phyloP scores from a whole-genome alignment of 2,888 invertebrate genomes.

The Zaprionus obscuricornis region DNA sequence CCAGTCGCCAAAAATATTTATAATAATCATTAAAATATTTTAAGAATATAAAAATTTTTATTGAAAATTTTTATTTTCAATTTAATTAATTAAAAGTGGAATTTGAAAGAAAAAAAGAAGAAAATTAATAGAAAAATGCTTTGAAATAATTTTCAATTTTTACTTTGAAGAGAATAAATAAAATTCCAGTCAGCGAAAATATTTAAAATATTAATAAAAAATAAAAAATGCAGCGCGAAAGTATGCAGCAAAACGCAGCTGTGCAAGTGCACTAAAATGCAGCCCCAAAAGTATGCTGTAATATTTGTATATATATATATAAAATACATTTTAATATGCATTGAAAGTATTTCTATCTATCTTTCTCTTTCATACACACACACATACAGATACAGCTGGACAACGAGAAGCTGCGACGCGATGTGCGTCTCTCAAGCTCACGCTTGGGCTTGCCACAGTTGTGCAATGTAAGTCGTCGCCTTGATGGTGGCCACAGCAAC shows the following conservation, averaged over 20 bases:
- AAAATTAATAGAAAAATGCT: too few species aligned
- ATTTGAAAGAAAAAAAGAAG: not conserved
- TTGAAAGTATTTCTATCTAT: not conserved
- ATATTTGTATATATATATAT: too few species aligned
- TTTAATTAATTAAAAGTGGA: too few species aligned
- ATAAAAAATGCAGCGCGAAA: constrained; percentile 2
- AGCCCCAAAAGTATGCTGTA: constrained; percentile 23
- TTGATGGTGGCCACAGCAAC: constrained; percentile 81
- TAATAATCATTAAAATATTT: too few species aligned
- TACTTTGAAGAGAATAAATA: too few species aligned
- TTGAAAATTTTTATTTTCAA: too few species aligned
- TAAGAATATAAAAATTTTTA: too few species aligned
- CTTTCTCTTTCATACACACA: not conserved
- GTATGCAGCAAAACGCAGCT: constrained; percentile 12
- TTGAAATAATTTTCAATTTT: too few species aligned
- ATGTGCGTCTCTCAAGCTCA: constrained; percentile 79
- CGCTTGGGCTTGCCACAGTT: constrained; percentile 82
- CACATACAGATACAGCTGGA: constrained; percentile 82
- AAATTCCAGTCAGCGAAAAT: too few species aligned
- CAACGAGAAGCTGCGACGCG: constrained; percentile 84
- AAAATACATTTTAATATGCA: too few species aligned
- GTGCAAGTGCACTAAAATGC: not conserved
- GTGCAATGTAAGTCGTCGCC: constrained; percentile 78
- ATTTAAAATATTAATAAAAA: not conserved
- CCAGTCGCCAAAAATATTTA: too few species aligned